These are phyloP conservation scores for Cryptus viduatorius DNA, from an alignment of 2,888 invertebrate genomes.

Conservation along the genomic window DNA sequence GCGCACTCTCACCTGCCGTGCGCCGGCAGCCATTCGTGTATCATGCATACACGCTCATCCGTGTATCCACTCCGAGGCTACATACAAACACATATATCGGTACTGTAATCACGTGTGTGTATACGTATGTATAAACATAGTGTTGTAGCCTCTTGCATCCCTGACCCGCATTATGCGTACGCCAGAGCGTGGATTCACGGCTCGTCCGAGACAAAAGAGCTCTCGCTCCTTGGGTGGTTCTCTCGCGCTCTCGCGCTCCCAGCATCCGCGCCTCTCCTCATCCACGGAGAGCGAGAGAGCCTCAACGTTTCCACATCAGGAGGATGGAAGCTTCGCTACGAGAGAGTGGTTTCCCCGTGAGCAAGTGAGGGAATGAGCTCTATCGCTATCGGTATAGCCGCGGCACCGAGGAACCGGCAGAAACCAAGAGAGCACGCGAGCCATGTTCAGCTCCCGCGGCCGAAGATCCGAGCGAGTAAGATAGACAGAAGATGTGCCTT, in stretches of 20 bases:
- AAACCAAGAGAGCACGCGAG: slow-evolving; percentile 60
- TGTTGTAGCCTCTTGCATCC: slow-evolving; percentile 51
- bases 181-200: slow-evolving; percentile 78
- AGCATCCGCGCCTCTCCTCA: slow-evolving; percentile 26
- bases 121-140: slow-evolving; percentile 21
- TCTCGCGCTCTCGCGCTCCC: slow-evolving; percentile 60
- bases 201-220: slow-evolving; percentile 80
- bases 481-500: slow-evolving; percentile 32
- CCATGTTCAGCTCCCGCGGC: slow-evolving; percentile 64
- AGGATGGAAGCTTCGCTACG: slow-evolving; percentile 12
- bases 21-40: slow-evolving; percentile 30
- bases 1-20: slow-evolving; percentile 14
- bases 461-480: slow-evolving; percentile 58
- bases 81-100: slow-evolving; percentile 30
- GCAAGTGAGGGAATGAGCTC: slow-evolving; percentile 6
- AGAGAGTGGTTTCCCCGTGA: slow-evolving; percentile 1
- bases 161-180: slow-evolving; percentile 71
- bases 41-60: slow-evolving; percentile 18
- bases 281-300: slow-evolving; percentile 25
- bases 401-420: slow-evolving; percentile 13
- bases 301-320: slow-evolving; percentile 34
- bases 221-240: slow-evolving; percentile 71
- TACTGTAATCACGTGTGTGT: slow-evolving; percentile 41
- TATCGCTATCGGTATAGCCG: background rate
- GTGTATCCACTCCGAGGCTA: background rate